phyloP scores from a whole-genome alignment of 2,113 vertebrate species.

The Otocyon megalotis region DNA sequence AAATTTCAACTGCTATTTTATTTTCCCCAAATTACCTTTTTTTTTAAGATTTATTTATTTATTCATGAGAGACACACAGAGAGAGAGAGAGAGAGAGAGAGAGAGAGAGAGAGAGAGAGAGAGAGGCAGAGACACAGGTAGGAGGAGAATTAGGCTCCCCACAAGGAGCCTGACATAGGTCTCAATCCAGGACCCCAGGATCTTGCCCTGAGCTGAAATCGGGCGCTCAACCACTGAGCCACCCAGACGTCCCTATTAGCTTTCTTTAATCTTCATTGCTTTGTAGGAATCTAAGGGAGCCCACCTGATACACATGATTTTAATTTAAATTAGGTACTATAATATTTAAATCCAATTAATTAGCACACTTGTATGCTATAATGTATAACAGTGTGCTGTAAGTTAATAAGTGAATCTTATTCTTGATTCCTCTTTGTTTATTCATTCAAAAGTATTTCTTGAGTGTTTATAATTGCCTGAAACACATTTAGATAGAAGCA shows the following conservation, averaged over 20 bases:
- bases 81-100: no score
- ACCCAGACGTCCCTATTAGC: not conserved
- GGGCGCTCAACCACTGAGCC: no score
- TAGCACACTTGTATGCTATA: not conserved
- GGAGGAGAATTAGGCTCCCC: no score
- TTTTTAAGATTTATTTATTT: no score
- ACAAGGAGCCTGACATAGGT: no score
- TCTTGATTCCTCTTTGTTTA: not conserved
- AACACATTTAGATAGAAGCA: not conserved
- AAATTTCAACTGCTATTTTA: not conserved
- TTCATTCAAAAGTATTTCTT: slow-evolving; percentile 22
- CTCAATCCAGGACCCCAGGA: no score
- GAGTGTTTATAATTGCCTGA: not conserved
- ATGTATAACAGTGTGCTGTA: not conserved
- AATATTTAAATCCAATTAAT: not conserved
- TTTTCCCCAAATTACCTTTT: no score
- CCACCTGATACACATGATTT: not conserved
- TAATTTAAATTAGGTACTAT: not conserved
- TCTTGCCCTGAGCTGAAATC: no score
- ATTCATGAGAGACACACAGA: no score
- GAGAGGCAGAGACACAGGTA: no score
- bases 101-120: no score
- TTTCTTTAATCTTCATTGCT: not conserved
- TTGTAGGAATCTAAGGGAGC: not conserved
- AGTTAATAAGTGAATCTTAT: not conserved